These are phyloP conservation scores for Dryocosmus kuriphilus DNA, from an alignment of 2,888 invertebrate genomes.

Conservation along the genomic window DNA sequence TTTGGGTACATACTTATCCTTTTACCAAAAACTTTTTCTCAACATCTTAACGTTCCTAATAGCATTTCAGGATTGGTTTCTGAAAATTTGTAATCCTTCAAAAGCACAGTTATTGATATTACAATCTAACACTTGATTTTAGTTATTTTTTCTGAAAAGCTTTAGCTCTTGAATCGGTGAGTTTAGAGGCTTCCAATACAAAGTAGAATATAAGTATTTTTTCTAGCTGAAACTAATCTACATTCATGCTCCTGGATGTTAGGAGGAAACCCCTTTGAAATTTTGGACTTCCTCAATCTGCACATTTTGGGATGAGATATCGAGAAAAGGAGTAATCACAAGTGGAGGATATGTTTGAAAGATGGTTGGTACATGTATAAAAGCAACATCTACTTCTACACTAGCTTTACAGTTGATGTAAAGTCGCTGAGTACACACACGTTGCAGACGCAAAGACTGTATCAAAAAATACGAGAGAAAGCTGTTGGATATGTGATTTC, in stretches of 20 bases:
- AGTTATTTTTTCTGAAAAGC: background rate
- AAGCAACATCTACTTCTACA: conserved; percentile 34
- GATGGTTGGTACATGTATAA: conserved; percentile 29
- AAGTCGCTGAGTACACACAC: conserved; percentile 21
- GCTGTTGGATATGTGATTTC: conserved; percentile 57
- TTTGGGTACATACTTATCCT: conserved; percentile 35
- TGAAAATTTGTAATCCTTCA: background rate
- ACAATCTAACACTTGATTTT: background rate
- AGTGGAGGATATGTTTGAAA: conserved; percentile 44
- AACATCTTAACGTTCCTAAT: background rate
- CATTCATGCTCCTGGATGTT: background rate
- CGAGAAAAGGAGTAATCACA: conserved; percentile 40
- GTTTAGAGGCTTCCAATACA: background rate
- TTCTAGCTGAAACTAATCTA: background rate
- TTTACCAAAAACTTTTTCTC: conserved; percentile 30
- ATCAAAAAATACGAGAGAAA: conserved; percentile 58
- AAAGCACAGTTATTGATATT: conserved; percentile 17
- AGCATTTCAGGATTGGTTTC: conserved; percentile 20
- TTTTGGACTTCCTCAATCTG: background rate
- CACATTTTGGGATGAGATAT: background rate
- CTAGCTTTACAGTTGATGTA: conserved; percentile 30
- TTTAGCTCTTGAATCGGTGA: background rate
- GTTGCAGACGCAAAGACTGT: conserved; percentile 40
- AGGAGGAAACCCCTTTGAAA: background rate
- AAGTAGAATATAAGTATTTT: background rate